Base-by-base conservation (phyloP, 2,888 invertebrate genomes). In the Sussaba pulchella region DNA sequence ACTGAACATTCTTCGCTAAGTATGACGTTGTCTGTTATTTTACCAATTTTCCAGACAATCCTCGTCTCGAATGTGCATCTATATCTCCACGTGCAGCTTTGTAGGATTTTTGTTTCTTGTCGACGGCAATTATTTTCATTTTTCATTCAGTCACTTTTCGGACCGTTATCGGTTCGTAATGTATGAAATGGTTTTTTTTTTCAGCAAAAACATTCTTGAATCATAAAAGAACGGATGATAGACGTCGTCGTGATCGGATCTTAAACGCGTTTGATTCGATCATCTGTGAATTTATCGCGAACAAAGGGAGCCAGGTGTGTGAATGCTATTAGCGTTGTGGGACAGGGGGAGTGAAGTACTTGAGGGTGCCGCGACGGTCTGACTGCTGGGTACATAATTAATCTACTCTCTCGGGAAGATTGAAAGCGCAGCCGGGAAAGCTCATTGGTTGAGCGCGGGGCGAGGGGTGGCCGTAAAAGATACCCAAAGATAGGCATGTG, bases 251-350 rank as follows among this genome's bases (percentile, higher is more conserved):
- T 41, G 50, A 64, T 36, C n/a, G 66, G 76, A 74, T 78, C 70
- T 73, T 71, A 66, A 59, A 70, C 78, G 80, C 66, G 70, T 71
- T 79, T 77, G 71, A 82, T 82, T 72, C 82, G 78, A 81, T 81
- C 63, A 77, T 21, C 82, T 71, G 79, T 84, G 84, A 82, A 82
- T 84, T 82, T n/a, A 81, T 81, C 82, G 79, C 78, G 78, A 82
- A 81, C 82, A 81, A 83, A 72, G 73, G 76, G 74, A 17, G 45
- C 45, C 2, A 17, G 24, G 63, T 24, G 45, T 17, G 66, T 26
- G 36, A 14, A 50, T 36, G 19, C 45, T 31, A 24, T 21, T 72
- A 80, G 39, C 39, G 39, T n/a, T 39, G 39, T 14, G 14, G 52
- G 52, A 52, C 39, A 21, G n/a, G 26, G 14, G n/a, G 52, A 26